Evolutionary conservation across 2,797 vertebrate species (phyloP), one percentile per base, ranked within the genome.

Genomic region (Argya squamiceps): DNA sequence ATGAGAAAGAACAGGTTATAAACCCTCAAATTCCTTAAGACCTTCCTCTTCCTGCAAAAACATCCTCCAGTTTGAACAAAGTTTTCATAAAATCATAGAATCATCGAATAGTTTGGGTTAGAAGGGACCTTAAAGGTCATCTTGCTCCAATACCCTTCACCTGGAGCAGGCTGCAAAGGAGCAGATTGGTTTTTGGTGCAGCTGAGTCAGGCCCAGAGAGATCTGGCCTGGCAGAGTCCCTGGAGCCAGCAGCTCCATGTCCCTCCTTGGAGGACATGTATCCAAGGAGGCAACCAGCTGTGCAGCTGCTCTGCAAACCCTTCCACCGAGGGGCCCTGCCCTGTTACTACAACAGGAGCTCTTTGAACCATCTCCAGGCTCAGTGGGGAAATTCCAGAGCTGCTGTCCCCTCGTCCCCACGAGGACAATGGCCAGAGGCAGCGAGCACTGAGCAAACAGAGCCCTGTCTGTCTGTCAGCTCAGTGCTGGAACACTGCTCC

Each of bases 361-460:
- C 73, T 93, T 85, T 93, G 84, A 94, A 27, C 64, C 13, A 9
- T 80, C 53, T 62, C 53, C 0, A 1, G 50, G 30, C 75, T 77
- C 11, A 6, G 44, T 64, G 39, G 65, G 69, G 84, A 89, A 92
- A 91, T 96, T 91, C 55, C 91, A 95, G 92, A 89, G 55, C 82
- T 1, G 15, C 82, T 85, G 65, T 94, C 82, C 62, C 53, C 50
- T 68, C 2, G 0, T 92, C 69, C 58, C 71, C 55, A 26, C 0
- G 2, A 69, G 87, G 65, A 93, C 95, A 94, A 92, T 92, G 73
- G 78, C 76, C 2, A 7, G 84, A 91, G 89, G 69, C 89, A 95
- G 62, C 0, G 1, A 88, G 68, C 52, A 29, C 68, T 1, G 14
- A 87, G 79, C 82, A 85, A 84, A 96, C 96, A 97, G 95, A 97